phyloP scores from a whole-genome alignment of 2,888 invertebrate species.

The Oscheius sp. region DNA sequence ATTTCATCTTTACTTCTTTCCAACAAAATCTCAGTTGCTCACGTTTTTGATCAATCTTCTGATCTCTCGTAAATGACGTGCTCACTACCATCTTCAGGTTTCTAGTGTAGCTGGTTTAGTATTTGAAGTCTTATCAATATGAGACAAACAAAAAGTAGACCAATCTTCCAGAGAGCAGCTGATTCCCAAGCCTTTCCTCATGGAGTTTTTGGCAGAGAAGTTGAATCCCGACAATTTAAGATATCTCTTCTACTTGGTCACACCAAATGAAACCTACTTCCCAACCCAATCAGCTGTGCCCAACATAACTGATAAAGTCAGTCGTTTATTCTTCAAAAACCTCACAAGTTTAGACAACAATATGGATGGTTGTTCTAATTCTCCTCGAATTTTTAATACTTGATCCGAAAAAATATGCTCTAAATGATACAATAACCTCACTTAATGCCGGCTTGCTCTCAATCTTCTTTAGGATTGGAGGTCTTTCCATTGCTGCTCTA shows the following conservation, averaged over 20 bases:
- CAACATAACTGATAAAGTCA: constrained; percentile 34
- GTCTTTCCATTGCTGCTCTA: constrained; percentile 35
- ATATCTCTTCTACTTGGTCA: constrained; percentile 57
- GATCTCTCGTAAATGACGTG: no score
- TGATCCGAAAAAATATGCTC: constrained; percentile 31
- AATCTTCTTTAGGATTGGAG: constrained; percentile 61
- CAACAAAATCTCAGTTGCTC: no score
- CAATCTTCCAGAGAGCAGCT: no score
- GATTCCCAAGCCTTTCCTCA: no score
- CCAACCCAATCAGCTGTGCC: constrained; percentile 34
- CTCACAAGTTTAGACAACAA: constrained; percentile 27
- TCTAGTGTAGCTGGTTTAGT: no score
- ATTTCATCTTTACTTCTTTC: no score
- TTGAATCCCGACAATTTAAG: constrained; percentile 34
- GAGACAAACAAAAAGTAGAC: no score
- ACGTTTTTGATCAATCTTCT: no score
- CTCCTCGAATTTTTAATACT: constrained; percentile 39
- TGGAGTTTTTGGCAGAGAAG: neutral
- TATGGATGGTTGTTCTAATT: constrained; percentile 43
- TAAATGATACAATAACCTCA: constrained; percentile 53
- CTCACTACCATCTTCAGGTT: no score
- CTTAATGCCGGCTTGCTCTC: constrained; percentile 70
- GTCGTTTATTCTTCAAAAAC: neutral
- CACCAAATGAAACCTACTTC: constrained; percentile 52
- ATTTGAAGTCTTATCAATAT: no score